Conservation (phyloP, 2,888 invertebrate genomes). For the Rhamnusium bicolor region DNA sequence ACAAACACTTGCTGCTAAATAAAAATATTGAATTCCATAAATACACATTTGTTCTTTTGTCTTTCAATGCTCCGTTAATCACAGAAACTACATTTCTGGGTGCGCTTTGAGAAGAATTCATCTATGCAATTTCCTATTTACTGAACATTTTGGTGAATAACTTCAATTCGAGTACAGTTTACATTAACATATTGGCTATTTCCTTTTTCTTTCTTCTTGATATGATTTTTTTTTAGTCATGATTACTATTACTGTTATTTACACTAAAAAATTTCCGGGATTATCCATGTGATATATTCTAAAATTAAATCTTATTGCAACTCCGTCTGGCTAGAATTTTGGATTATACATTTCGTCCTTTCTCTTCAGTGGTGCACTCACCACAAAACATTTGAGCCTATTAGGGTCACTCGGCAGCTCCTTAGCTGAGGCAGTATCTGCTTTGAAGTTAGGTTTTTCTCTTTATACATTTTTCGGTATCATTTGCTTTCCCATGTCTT, state of each 20-base stretch:
- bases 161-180: neutral
- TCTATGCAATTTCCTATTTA: neutral
- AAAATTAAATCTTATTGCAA: neutral
- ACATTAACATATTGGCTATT: neutral
- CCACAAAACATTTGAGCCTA: neutral
- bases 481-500: neutral
- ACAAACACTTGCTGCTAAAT: neutral
- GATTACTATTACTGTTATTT: neutral
- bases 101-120: no score
- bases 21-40: neutral
- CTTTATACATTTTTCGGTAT: neutral
- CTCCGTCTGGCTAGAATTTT: neutral
- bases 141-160: neutral
- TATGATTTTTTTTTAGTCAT: neutral
- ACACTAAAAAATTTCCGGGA: no score
- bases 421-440: no score
- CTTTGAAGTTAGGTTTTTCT: neutral
- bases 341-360: neutral
- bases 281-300: no score
- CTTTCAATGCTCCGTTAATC: neutral
- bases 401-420: neutral
- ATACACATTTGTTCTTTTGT: neutral
- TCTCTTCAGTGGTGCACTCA: neutral
- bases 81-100: no score
- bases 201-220: neutral